phyloP scores from a whole-genome alignment of 2,797 vertebrate genomes.

The Poecilia picta region DNA sequence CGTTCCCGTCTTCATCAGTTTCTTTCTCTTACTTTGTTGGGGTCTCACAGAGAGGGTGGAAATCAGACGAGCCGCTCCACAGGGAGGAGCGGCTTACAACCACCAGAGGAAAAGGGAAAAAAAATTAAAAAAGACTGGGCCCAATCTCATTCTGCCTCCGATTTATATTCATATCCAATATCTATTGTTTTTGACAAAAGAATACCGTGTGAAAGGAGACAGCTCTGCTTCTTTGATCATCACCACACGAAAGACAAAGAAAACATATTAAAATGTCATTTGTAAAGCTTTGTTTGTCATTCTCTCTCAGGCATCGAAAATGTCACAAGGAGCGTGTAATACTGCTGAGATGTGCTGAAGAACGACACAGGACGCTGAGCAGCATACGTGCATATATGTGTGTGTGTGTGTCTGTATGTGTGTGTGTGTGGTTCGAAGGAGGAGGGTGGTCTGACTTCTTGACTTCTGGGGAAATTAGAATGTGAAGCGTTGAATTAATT shows the following conservation, averaged over 20 bases:
- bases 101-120: constrained; percentile 19
- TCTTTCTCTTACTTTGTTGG: constrained; percentile 57
- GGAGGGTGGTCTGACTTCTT: constrained; percentile 57
- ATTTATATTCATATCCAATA: constrained; percentile 60
- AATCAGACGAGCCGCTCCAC: constrained; percentile 58
- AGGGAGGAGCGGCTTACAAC: constrained; percentile 53
- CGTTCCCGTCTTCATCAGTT: constrained; percentile 42
- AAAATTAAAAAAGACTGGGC: constrained; percentile 23
- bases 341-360: constrained; percentile 46
- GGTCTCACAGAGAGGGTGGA: constrained; percentile 52
- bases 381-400: constrained; percentile 9
- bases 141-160: constrained; percentile 17
- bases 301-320: constrained; percentile 52
- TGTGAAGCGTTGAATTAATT: constrained; percentile 74
- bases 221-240: constrained; percentile 35
- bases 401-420: constrained; percentile 24
- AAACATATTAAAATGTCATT: constrained; percentile 68
- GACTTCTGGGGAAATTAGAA: constrained; percentile 72
- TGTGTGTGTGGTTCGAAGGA: constrained; percentile 19
- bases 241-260: constrained; percentile 37
- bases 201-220: constrained; percentile 29
- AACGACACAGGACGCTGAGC: constrained; percentile 22
- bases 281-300: constrained; percentile 63
- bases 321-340: constrained; percentile 65
- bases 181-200: constrained; percentile 60